Evolutionary conservation across 1,140 invertebrate species (phyloP), one percentile per base, ranked within the genome.

Genomic region (Linepithema humile): DNA sequence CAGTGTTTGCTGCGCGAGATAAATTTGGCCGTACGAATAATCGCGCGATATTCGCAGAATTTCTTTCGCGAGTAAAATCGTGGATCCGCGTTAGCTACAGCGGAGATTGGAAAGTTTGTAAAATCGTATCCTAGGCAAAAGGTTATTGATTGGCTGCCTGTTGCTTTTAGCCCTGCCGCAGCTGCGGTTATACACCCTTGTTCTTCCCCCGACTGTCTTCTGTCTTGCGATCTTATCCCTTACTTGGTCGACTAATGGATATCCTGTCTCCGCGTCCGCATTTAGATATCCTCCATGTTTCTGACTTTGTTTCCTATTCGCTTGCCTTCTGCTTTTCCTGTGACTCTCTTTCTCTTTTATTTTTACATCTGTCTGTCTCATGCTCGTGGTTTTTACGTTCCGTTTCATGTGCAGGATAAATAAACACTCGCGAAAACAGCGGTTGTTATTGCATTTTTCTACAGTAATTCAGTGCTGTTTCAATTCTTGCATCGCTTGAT

Each of bases 71-170:
- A 20, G 32, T 2, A 40, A 69, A 67, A 78, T 43, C 23, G 9
- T 20, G 32, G 40, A 29, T 60, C 43, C 40, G 45, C 10, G 40
- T 72, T 45, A 59, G 57, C 48, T 45, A 9, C 50, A 29, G 55
- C n/a, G n/a, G 7, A 20, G 78, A 82, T 85, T 78, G 84, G 69
- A 84, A 87, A 92, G 88, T 92, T 89, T 86, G 89, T 73, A 29
- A 90, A 91, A 87, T 92, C 83, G 88, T 85, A 90, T 72, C 87
- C 88, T 70, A 88, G 85, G 87, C 83, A 89, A 88, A 85, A 88
- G 86, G 87, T 93, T 93, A 93, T 93, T 92, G 91, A 93, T 93
- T 93, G 92, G 89, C 91, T 93, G 92, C 92, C 92, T 93, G 92
- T 93, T 93, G 92, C 92, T 92, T 91, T 93, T 88, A 89, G 85